A percentile compares a stretch with the other conserved stretches of the same genome.
Evolutionary conservation across 2,797 vertebrate species (phyloP).

Genomic region (Pipistrellus kuhlii): DNA sequence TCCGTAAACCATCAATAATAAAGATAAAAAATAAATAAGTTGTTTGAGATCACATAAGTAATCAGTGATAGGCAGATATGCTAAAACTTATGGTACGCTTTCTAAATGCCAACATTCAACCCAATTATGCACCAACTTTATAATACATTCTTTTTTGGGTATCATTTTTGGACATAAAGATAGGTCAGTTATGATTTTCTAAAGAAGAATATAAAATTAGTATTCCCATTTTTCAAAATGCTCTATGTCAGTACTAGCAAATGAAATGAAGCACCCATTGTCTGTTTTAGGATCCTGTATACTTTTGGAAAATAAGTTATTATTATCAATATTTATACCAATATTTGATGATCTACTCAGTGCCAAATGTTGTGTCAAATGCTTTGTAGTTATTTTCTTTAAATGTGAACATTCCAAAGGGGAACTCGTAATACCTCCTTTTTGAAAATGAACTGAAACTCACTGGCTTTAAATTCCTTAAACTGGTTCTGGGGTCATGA

Average conservation of each 20-base stretch:
- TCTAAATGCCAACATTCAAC: not conserved
- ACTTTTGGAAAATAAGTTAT: not conserved
- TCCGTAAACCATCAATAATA: no score
- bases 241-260: not conserved
- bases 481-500: not conserved
- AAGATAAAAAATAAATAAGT: not conserved
- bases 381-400: not conserved
- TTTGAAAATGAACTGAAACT: not conserved
- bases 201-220: not conserved
- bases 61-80: not conserved
- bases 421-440: not conserved
- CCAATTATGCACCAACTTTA: not conserved
- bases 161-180: slow-evolving; percentile 7
- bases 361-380: not conserved
- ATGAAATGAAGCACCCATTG: not conserved
- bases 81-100: not conserved
- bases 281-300: not conserved
- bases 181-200: not conserved
- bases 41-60: not conserved
- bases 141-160: not conserved
- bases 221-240: not conserved
- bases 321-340: not conserved
- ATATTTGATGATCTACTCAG: not conserved
- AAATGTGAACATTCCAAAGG: not conserved
- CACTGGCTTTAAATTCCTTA: not conserved